Percentiles rank a stretch among this genome's conserved stretches.
These are phyloP conservation scores for Oryzias curvinotus DNA, from an alignment of 2,113 vertebrate genomes.

Conservation along the genomic window DNA sequence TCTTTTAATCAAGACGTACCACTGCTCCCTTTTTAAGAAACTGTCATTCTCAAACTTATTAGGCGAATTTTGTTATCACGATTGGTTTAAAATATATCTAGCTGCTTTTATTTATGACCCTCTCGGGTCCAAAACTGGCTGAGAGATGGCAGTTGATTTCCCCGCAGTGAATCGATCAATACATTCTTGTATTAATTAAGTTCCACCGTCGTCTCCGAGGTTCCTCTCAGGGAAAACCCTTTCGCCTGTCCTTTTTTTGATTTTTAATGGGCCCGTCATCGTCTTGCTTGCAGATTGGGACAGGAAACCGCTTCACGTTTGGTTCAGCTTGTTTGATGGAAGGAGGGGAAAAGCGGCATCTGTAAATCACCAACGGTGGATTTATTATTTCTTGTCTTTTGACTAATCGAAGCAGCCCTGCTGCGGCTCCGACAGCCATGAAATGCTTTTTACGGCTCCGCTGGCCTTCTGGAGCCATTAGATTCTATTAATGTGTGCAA, in stretches of 20 bases:
- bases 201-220: constrained; percentile 66
- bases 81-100: constrained; percentile 62
- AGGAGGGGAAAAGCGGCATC: neutral
- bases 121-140: constrained; percentile 39
- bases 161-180: constrained; percentile 71
- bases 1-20: constrained; percentile 29
- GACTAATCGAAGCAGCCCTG: constrained; percentile 44
- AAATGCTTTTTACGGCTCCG: constrained; percentile 52
- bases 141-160: constrained; percentile 68
- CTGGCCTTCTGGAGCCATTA: constrained; percentile 54
- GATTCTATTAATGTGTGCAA: constrained; percentile 56
- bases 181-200: constrained; percentile 78
- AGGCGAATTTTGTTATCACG: constrained; percentile 42
- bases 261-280: constrained; percentile 27
- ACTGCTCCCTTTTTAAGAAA: constrained; percentile 17
- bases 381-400: constrained; percentile 54
- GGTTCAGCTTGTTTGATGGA: neutral
- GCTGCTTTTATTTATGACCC: constrained; percentile 49
- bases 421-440: constrained; percentile 42
- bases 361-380: constrained; percentile 57
- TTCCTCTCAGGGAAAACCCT: constrained; percentile 38
- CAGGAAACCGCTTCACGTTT: neutral
- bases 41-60: neutral
- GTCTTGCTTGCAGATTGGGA: too few relatives aligned
- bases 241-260: constrained; percentile 7